A percentile compares a stretch with the other conserved stretches of the same genome.
Conservation (phyloP, 2,797 vertebrate species). For the Ispidina picta region DNA sequence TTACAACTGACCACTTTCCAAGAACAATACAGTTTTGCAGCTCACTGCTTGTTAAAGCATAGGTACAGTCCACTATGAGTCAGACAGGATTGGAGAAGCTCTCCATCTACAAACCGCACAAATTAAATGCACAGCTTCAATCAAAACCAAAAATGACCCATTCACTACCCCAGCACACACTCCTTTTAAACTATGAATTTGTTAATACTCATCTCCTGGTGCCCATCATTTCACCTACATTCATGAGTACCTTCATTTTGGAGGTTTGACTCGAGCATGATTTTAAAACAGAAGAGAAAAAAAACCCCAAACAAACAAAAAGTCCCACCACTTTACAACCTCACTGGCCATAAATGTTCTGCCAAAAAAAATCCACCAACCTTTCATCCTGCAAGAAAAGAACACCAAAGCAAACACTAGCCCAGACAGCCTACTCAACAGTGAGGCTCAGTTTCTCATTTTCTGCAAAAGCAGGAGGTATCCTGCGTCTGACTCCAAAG, state of each 20-base stretch:
- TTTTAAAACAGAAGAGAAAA: neutral
- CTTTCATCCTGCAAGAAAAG: neutral
- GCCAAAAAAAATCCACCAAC: neutral
- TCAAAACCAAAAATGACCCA: neutral
- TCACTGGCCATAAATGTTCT: neutral
- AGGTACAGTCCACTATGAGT: neutral
- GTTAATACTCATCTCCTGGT: neutral
- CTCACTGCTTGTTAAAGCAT: neutral
- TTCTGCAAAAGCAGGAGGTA: neutral
- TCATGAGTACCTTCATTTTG: neutral
- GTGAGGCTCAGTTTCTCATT: neutral
- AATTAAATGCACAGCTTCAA: neutral
- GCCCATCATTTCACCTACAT: neutral
- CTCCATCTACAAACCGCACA: neutral
- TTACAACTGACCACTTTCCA: constrained; percentile 18
- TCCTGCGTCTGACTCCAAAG: neutral
- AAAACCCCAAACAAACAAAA: neutral
- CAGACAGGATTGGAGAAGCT: neutral
- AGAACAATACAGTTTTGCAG: neutral
- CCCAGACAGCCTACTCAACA: neutral
- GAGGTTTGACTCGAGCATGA: neutral
- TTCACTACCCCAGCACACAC: neutral
- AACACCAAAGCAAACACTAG: neutral
- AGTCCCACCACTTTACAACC: neutral
- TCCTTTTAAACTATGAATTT: neutral